Base-by-base conservation (phyloP, 1,140 invertebrate species). In the Nebria ingens region DNA sequence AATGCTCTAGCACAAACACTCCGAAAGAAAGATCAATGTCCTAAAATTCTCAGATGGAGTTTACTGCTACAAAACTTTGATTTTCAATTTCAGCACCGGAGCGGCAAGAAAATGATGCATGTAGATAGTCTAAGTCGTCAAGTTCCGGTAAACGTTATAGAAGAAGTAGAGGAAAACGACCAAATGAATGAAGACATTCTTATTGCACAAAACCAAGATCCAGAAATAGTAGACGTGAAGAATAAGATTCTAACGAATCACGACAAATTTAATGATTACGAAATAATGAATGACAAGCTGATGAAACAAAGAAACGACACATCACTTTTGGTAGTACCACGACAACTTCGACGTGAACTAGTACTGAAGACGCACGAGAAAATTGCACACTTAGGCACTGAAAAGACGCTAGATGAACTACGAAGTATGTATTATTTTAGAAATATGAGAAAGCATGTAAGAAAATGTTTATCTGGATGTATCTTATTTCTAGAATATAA, bases 71-170 rank as follows among this genome's bases (percentile, higher is more conserved):
- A 62, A 51, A 64, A 66, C 21, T 68, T 58, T 54, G 55, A 58
- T 42, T 66, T 52, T 25, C 9, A 50, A 3, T 56, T 67, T 1
- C 42, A 65, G 21, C 60, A 68, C 53, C 49, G 62, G 42, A 19
- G 51, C 11, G 63, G 63, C 0, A 50, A 19, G 2, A 56, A 49
- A 51, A 67, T 71, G 61, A 42, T 21, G 21, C 69, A 71, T 52
- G 64, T 62, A 11, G 70, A 71, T 52, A 60, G 59, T 1, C 51
- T 69, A 15, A 65, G 63, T 51, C 51, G 66, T 21, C 19, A 61
- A 34, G 25, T 34, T 12, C 15, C 40, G 15, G 40, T 45, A 17
- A 6, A 45, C 6, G 3, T 45, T 12, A 29, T 29, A 29, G 4
- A 29, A 4, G 25, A 6, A 4, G 40, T 11, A 17, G 40, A 17